Evolutionary conservation across 2,797 vertebrate genomes (phyloP).

Genomic region (Lindbergichthys nudifrons): DNA sequence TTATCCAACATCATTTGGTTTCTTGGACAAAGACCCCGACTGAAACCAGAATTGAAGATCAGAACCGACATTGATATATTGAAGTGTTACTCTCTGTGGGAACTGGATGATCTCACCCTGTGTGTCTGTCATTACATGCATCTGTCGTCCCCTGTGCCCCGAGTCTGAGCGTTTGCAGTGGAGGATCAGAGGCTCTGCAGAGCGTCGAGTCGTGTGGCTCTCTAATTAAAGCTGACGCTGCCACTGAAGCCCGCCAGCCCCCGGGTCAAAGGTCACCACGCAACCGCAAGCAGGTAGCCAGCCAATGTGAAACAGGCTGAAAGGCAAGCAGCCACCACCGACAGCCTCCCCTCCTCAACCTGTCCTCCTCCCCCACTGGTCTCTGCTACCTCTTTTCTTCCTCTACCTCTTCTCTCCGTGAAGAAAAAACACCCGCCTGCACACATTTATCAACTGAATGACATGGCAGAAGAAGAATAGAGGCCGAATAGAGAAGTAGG

Average conservation of each 20-base stretch:
- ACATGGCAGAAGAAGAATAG: constrained; percentile 35
- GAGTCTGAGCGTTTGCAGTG: constrained; percentile 24
- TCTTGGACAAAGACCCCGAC: background rate
- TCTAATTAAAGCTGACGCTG: constrained; percentile 75
- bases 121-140: constrained; percentile 34
- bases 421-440: constrained; percentile 21
- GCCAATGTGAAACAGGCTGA: constrained; percentile 55
- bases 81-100: background rate
- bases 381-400: background rate
- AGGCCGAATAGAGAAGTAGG: constrained; percentile 32
- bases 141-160: constrained; percentile 39
- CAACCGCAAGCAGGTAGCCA: constrained; percentile 77
- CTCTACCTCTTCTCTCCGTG: constrained; percentile 20
- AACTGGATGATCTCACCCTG: constrained; percentile 5
- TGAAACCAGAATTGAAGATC: background rate
- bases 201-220: constrained; percentile 49
- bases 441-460: constrained; percentile 53
- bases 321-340: constrained; percentile 17
- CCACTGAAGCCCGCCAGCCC: constrained; percentile 65
- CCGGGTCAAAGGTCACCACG: constrained; percentile 77
- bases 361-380: constrained; percentile 14
- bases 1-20: background rate
- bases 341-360: constrained; percentile 29
- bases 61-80: background rate
- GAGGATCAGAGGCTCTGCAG: constrained; percentile 69